Evolutionary conservation across 2,888 invertebrate species (phyloP).

Genomic region (Baronia brevicornis): DNA sequence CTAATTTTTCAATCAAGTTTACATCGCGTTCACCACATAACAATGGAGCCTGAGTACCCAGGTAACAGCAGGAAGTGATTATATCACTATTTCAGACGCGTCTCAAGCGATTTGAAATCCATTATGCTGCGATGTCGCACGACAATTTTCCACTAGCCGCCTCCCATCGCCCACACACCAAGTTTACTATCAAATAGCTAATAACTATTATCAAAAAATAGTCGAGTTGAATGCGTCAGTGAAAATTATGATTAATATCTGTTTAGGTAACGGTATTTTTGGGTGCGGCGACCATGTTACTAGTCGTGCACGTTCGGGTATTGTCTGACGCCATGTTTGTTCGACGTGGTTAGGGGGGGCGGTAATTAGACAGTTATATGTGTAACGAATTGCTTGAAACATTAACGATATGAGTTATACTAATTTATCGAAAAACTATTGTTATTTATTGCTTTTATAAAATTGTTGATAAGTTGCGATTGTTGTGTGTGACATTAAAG

Average conservation of each 20-base stretch:
- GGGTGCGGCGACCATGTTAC: slow-evolving; percentile 24
- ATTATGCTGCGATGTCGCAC: slow-evolving; percentile 66
- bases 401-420: too few species aligned
- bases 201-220: slow-evolving; percentile 69
- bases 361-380: too few species aligned
- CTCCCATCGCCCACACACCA: slow-evolving; percentile 59
- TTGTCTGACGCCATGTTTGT: too few species aligned
- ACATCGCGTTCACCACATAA: slow-evolving; percentile 20
- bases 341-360: too few species aligned
- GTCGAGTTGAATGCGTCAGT: slow-evolving; percentile 61
- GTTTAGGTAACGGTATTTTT: slow-evolving; percentile 63
- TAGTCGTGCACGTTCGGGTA: too few species aligned
- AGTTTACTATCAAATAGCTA: slow-evolving; percentile 58
- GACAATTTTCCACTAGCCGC: slow-evolving; percentile 70
- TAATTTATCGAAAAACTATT: too few species aligned
- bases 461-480: too few species aligned
- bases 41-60: slow-evolving; percentile 20
- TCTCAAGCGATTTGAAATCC: slow-evolving; percentile 68
- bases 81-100: slow-evolving; percentile 58
- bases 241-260: slow-evolving; percentile 76
- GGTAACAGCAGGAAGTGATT: slow-evolving; percentile 57
- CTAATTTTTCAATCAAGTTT: too few species aligned
- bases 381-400: too few species aligned
- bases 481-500: too few species aligned
- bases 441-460: too few species aligned